Percentiles rank a stretch among this genome's conserved stretches.
These are phyloP conservation scores for Papilio dardanus DNA, from an alignment of 1,140 invertebrate genomes.

Conservation along the genomic window DNA sequence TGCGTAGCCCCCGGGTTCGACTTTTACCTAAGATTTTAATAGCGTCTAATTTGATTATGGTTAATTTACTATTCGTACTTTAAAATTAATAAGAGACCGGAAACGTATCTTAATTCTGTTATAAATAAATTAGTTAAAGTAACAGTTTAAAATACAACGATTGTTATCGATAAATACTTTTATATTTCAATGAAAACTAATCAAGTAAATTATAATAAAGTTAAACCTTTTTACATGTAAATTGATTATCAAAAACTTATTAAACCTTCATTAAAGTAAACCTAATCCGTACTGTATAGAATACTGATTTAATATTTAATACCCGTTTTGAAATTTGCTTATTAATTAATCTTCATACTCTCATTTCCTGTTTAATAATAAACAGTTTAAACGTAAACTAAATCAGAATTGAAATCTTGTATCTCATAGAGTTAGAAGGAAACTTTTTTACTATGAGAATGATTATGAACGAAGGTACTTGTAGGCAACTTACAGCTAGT, in stretches of 20 bases:
- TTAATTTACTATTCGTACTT: no score
- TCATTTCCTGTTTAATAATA: background rate
- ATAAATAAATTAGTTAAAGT: no score
- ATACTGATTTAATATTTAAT: background rate
- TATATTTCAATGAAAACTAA: background rate
- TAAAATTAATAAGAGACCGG: no score
- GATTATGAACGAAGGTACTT: no score
- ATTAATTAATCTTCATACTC: background rate
- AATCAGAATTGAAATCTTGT: background rate
- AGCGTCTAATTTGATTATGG: no score
- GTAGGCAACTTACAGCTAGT: no score
- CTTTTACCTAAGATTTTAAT: no score
- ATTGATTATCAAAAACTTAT: background rate
- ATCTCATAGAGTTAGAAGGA: background rate
- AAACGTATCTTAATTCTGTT: no score
- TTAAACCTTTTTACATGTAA: conserved; percentile 1
- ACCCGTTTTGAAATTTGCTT: conserved; percentile 9
- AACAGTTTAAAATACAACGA: background rate
- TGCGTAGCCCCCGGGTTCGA: no score
- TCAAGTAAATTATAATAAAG: background rate
- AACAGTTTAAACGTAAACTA: background rate
- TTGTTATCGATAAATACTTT: background rate
- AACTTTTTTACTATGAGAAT: background rate
- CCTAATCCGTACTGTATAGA: background rate
- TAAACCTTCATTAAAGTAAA: background rate